A percentile compares a stretch with the other conserved stretches of the same genome.
phyloP scores from a whole-genome alignment of 2,113 vertebrate genomes.

The Triplophysa siluroides region DNA sequence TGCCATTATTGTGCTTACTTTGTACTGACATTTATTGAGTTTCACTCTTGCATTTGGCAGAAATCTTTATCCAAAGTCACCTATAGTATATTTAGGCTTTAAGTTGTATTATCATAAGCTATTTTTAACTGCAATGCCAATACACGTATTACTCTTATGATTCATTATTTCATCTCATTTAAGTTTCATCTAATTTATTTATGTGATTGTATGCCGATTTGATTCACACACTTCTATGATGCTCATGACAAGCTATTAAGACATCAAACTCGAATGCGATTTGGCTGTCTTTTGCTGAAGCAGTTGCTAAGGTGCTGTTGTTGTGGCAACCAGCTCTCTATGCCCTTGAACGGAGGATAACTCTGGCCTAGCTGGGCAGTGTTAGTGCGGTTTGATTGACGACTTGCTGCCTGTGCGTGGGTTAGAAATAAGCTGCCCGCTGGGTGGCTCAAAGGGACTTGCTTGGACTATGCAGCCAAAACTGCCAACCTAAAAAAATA shows the following conservation, averaged over 20 bases:
- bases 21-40: no score
- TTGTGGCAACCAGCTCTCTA: neutral
- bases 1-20: no score
- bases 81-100: no score
- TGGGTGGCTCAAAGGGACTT: constrained; percentile 51
- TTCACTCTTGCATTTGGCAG: no score
- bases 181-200: neutral
- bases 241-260: constrained; percentile 30
- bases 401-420: constrained; percentile 40
- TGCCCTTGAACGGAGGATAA: constrained; percentile 52
- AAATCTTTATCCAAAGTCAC: no score
- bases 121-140: no score
- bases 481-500: constrained; percentile 50
- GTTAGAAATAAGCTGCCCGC: constrained; percentile 25
- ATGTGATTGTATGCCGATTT: neutral
- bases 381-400: constrained; percentile 55
- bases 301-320: constrained; percentile 18
- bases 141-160: no score
- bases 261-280: neutral
- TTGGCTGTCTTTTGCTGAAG: constrained; percentile 4
- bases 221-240: neutral
- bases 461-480: constrained; percentile 37
- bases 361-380: constrained; percentile 26
- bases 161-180: neutral
- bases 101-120: no score